These are phyloP conservation scores for Pteropus rufus DNA, from an alignment of 2,797 vertebrate species.

Conservation along the genomic window DNA sequence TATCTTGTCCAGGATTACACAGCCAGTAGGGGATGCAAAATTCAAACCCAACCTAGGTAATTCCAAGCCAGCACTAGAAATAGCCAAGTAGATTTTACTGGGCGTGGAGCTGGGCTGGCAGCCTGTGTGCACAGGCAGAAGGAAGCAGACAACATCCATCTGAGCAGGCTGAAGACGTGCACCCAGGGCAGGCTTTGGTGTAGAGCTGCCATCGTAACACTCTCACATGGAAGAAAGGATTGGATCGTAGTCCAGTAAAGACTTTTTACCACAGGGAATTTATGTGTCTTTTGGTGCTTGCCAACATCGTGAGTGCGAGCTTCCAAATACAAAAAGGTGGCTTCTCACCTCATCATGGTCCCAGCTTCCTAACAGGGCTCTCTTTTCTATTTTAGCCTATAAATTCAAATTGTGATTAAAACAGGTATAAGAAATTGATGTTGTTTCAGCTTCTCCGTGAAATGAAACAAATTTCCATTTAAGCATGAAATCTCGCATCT, in stretches of 20 bases:
- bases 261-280: not conserved
- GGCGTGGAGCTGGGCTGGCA: not conserved
- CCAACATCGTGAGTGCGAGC: not conserved
- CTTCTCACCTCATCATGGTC: not conserved
- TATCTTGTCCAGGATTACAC: not conserved
- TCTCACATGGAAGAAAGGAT: not conserved
- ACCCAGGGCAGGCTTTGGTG: not conserved
- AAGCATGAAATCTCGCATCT: constrained; percentile 13
- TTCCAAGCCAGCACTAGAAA: not conserved
- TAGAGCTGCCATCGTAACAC: not conserved
- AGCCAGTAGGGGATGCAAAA: not conserved
- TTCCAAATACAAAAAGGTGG: not conserved
- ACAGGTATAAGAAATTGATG: constrained; percentile 24
- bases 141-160: not conserved
- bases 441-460: constrained; percentile 11
- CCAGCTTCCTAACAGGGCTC: not conserved
- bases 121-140: not conserved
- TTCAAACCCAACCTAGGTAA: not conserved
- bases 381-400: not conserved
- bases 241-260: not conserved
- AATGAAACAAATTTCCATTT: constrained; percentile 35
- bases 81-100: not conserved
- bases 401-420: constrained; percentile 21
- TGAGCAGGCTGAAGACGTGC: not conserved
- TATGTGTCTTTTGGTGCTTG: not conserved